Evolutionary conservation across 2,888 invertebrate species (phyloP).

Genomic region (Callyntrura sp.): DNA sequence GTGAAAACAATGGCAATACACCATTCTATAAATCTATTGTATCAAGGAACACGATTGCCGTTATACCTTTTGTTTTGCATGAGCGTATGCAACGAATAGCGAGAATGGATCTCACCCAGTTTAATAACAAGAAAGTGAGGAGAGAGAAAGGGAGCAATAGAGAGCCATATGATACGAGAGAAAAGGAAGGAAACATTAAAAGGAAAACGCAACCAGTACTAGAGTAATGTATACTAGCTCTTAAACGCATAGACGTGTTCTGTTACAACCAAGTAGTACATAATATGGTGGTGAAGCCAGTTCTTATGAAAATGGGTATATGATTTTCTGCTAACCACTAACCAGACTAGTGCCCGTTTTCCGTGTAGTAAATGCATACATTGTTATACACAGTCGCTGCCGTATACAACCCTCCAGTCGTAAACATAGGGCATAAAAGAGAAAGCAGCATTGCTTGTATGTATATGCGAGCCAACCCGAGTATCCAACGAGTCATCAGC

Average conservation of each 20-base stretch:
- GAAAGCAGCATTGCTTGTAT: background rate
- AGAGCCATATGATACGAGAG: slow-evolving; percentile 72
- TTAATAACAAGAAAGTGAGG: slow-evolving; percentile 11
- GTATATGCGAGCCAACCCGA: slow-evolving; percentile 61
- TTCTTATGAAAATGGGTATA: slow-evolving; percentile 35
- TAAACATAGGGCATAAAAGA: background rate
- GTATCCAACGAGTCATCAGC: slow-evolving; percentile 64
- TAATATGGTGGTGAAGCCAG: background rate
- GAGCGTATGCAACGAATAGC: background rate
- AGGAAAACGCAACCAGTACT: slow-evolving; percentile 53
- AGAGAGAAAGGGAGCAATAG: slow-evolving; percentile 66
- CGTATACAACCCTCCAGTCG: background rate
- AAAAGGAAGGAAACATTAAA: slow-evolving; percentile 57
- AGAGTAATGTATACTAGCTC: slow-evolving; percentile 7
- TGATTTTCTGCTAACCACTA: slow-evolving; percentile 3
- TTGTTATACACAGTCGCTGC: background rate
- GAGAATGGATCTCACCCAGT: slow-evolving; percentile 36
- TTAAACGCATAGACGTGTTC: background rate
- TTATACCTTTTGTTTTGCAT: slow-evolving; percentile 39
- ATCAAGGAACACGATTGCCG: background rate
- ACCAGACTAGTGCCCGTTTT: background rate
- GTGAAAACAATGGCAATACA: slow-evolving; percentile 41
- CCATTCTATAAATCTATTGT: background rate
- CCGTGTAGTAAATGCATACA: background rate
- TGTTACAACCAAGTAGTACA: background rate